Percentiles rank a stretch among this genome's conserved stretches.
Conservation (phyloP, 1,140 invertebrate species). For the Belonocnema kinseyi region DNA sequence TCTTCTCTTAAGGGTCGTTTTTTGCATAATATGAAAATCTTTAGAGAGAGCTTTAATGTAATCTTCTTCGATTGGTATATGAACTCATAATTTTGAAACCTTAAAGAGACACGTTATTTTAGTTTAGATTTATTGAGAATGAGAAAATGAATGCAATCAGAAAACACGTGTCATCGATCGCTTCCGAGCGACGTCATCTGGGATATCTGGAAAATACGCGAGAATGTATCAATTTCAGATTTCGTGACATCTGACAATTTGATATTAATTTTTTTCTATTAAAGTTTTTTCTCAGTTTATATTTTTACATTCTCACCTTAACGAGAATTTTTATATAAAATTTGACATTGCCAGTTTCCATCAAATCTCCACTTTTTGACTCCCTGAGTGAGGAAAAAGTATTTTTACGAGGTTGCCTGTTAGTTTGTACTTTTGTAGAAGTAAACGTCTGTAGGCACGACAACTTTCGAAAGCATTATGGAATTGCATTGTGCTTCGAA, state of each 20-base stretch:
- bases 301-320: not conserved
- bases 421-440: no score
- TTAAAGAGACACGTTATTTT: not conserved
- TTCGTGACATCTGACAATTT: not conserved
- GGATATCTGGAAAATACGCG: not conserved
- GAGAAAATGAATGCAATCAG: not conserved
- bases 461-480: no score
- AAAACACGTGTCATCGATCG: constrained; percentile 6
- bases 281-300: no score
- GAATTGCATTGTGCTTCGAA: no score
- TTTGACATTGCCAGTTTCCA: no score
- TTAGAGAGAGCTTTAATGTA: not conserved
- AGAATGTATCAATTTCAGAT: not conserved
- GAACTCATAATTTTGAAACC: not conserved
- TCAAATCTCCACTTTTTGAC: no score
- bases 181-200: not conserved
- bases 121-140: not conserved
- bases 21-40: not conserved
- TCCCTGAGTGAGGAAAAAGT: no score
- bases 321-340: not conserved
- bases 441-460: no score
- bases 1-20: not conserved
- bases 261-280: no score
- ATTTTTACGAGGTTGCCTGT: no score
- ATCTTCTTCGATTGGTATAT: not conserved